Conservation (phyloP, 2,113 vertebrate genomes). For the Excalfactoria chinensis region DNA sequence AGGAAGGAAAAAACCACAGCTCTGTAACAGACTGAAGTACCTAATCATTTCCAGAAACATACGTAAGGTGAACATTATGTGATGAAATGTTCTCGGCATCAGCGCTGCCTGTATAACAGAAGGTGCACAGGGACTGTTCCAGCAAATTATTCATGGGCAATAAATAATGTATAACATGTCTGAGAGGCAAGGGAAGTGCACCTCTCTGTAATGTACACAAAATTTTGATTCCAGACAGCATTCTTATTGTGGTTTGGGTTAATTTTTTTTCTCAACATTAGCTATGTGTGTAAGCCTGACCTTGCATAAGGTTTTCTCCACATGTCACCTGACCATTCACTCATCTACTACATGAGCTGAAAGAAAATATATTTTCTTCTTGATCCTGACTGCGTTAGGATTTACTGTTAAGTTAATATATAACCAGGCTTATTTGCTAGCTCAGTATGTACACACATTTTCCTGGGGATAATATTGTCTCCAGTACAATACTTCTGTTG, state of each 20-base stretch:
- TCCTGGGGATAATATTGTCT: not conserved
- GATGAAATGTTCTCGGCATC: not conserved
- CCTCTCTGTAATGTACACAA: not conserved
- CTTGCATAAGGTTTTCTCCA: not conserved
- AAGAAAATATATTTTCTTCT: not conserved
- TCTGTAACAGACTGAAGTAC: not conserved
- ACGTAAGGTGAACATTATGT: not conserved
- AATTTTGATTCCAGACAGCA: not conserved
- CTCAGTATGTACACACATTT: not conserved
- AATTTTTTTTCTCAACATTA: not conserved
- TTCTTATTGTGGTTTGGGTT: not conserved
- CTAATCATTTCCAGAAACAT: not conserved
- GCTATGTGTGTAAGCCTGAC: not conserved
- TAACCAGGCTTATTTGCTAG: not conserved
- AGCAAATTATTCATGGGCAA: constrained; percentile 49
- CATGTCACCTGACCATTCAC: not conserved
- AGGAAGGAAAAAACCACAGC: not conserved
- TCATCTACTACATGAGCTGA: not conserved
- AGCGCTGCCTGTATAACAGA: not conserved
- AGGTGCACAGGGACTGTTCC: not conserved
- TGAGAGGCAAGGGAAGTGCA: constrained; percentile 1
- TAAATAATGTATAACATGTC: constrained; percentile 64
- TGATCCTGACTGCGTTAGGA: not conserved
- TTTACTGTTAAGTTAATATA: not conserved
- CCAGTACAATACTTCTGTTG: not conserved